These are phyloP conservation scores for Pterocles burchelli DNA, from an alignment of 2,113 vertebrate genomes.

Conservation along the genomic window DNA sequence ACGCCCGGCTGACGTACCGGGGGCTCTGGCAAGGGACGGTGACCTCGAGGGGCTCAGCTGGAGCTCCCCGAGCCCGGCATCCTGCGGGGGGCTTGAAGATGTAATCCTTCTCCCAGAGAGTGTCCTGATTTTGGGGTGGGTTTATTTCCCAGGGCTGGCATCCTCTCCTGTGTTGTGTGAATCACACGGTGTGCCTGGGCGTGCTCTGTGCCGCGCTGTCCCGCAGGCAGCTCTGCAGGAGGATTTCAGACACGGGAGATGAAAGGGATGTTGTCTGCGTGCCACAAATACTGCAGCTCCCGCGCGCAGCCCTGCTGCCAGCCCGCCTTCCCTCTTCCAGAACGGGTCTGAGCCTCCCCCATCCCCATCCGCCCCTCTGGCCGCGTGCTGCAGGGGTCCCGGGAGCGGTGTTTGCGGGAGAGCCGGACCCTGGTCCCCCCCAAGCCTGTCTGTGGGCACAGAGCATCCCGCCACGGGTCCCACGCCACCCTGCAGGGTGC, in stretches of 20 bases:
- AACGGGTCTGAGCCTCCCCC: neutral
- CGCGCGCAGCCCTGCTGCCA: neutral
- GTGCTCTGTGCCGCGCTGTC: neutral
- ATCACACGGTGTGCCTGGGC: neutral
- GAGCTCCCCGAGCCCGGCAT: too few relatives aligned
- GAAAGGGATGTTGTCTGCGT: neutral
- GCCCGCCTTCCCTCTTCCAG: neutral
- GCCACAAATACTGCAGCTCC: neutral
- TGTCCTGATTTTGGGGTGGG: neutral
- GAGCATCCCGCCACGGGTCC: neutral
- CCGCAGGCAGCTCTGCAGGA: neutral
- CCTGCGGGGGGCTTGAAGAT: neutral
- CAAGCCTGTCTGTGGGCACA: rapidly evolving
- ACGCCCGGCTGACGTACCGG: neutral
- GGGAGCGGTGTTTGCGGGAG: neutral
- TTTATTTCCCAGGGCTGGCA: neutral
- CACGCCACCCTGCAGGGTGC: rapidly evolving
- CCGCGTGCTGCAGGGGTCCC: neutral
- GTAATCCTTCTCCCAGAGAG: neutral
- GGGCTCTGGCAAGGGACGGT: neutral
- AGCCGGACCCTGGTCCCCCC: neutral
- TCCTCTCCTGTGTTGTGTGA: neutral
- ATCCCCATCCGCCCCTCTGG: neutral
- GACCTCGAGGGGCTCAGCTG: neutral
- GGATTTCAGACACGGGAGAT: neutral